Base-by-base conservation (phyloP, 2,113 vertebrate genomes). In the Lepus europaeus region DNA sequence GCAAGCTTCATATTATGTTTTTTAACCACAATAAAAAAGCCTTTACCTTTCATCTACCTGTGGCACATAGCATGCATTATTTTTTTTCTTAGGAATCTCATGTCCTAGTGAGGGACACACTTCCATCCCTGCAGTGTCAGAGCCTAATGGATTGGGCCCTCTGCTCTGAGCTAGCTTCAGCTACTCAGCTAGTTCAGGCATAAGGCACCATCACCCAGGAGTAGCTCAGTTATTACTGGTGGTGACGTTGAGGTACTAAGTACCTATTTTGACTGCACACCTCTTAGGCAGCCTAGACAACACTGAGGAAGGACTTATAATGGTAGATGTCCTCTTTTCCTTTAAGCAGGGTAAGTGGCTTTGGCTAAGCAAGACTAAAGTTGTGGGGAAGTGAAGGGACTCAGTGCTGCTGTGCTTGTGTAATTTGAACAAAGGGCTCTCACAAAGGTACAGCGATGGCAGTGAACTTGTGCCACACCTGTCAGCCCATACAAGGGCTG, bases 81-180 rank as follows among this genome's bases (percentile, higher is more conserved):
- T 72, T 45, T 72, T 72, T 93, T 93, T 85, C 84, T 83, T 36
- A 56, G 88, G 20, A 56, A 91, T 91, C 22, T 91, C 73, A n/a
- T 23, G 22, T 51, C 36, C 87, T 86, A 22, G 11, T 8, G 20
- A 53, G 5, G 59, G 33, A 59, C 61, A 39, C 73, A 73, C 64
- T 66, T 86, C 68, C 61, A 80, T 19, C 87, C 68, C 69, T 5
- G 19, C 64, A 77, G 17, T 33, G 87, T 94, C 56, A 85, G 4
- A 90, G 87, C 53, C 39, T 53, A 82, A 36, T 29, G 20, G 39
- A 77, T 20, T 85, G 73, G 33, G 31, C 11, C 49, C 77, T 92
- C 45, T 4, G 20, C 29, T 90, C n/a, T 56, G 81, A 36, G 56
- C 53, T 39, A 89, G 69, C 9, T 70, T 64, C 53, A 45, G 31